These are phyloP conservation scores for Drosophila sulfurigaster DNA, from an alignment of 1,140 invertebrate species.

Conservation along the genomic window DNA sequence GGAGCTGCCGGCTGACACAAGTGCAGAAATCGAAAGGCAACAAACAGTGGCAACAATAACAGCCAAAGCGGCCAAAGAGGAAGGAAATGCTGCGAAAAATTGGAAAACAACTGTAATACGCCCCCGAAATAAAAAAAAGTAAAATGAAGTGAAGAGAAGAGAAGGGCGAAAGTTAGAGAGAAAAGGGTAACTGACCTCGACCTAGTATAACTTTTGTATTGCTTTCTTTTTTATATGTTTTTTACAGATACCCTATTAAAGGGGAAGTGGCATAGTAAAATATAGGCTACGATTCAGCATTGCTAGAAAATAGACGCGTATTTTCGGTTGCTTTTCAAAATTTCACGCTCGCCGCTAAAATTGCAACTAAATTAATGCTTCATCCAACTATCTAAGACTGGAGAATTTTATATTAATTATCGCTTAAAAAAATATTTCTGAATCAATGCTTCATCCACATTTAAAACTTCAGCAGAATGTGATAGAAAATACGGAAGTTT, in stretches of 20 bases:
- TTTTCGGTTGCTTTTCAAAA: too few relatives aligned
- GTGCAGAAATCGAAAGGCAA: constrained; percentile 67
- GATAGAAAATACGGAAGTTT: too few relatives aligned
- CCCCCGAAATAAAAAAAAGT: constrained; percentile 4
- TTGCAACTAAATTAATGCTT: too few relatives aligned
- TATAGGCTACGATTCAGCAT: not conserved
- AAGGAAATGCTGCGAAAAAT: not conserved
- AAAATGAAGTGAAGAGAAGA: not conserved
- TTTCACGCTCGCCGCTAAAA: too few relatives aligned
- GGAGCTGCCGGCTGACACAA: constrained; percentile 27
- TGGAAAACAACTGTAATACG: constrained; percentile 17
- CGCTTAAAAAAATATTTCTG: too few relatives aligned
- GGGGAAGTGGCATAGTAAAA: not conserved
- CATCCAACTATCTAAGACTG: too few relatives aligned
- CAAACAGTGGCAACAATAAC: constrained; percentile 6
- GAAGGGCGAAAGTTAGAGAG: too few relatives aligned
- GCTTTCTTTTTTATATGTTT: constrained; percentile 1
- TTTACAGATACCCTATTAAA: constrained; percentile 4
- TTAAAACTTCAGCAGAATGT: too few relatives aligned
- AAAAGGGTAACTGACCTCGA: constrained; percentile 54
- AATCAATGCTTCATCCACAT: too few relatives aligned
- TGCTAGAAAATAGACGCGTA: too few relatives aligned
- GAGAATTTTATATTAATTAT: too few relatives aligned
- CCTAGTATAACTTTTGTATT: constrained; percentile 54
- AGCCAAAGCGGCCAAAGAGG: not conserved